A percentile compares a stretch with the other conserved stretches of the same genome.
These are phyloP conservation scores for Distichodus sexfasciatus DNA, from an alignment of 2,797 vertebrate species.

Conservation along the genomic window DNA sequence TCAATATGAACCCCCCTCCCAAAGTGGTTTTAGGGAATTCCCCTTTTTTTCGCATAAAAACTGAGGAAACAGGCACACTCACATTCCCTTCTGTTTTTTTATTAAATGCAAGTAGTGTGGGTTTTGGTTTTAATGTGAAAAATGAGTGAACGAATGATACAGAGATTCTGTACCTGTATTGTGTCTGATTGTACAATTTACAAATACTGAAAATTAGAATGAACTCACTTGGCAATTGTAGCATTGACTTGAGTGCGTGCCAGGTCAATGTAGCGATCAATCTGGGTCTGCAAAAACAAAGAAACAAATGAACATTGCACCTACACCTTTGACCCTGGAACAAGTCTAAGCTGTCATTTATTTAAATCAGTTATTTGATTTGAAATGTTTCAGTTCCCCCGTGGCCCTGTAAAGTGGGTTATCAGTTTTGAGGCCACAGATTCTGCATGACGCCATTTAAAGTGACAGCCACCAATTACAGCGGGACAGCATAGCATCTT, in stretches of 20 bases:
- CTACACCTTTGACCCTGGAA: not conserved
- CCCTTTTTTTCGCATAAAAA: too few relatives aligned
- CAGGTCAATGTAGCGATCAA: slow-evolving; percentile 86
- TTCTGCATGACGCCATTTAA: slow-evolving; percentile 9
- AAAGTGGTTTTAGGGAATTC: too few relatives aligned
- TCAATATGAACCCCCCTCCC: too few relatives aligned
- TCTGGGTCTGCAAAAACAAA: slow-evolving; percentile 77
- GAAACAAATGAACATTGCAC: not conserved
- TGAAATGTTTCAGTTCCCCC: slow-evolving; percentile 5
- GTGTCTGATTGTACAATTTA: too few relatives aligned
- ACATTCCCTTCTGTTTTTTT: too few relatives aligned
- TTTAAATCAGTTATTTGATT: not conserved
- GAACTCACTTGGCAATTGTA: slow-evolving; percentile 82
- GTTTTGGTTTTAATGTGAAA: too few relatives aligned
- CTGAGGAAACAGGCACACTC: too few relatives aligned
- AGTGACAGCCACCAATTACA: too few relatives aligned
- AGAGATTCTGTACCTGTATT: too few relatives aligned
- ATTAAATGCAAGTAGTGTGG: too few relatives aligned
- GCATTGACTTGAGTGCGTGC: slow-evolving; percentile 80
- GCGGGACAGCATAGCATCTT: too few relatives aligned
- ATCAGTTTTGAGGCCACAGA: slow-evolving; percentile 39
- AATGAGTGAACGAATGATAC: too few relatives aligned
- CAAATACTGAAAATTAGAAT: slow-evolving; percentile 3
- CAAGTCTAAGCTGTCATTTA: not conserved
- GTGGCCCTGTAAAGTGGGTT: slow-evolving; percentile 37